Conservation (phyloP, 2,888 invertebrate genomes). For the Byasa hedistus region DNA sequence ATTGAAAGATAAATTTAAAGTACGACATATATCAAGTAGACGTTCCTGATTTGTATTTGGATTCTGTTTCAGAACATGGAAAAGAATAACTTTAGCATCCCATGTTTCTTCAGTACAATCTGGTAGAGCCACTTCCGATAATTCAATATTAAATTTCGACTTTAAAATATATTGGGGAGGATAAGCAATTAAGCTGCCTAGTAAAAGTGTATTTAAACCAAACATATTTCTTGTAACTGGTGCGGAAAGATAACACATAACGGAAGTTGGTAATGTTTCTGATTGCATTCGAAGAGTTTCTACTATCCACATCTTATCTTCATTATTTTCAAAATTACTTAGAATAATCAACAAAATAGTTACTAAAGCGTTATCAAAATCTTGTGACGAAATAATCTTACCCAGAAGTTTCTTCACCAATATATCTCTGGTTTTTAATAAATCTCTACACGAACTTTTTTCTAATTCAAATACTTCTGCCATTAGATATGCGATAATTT, state of each 20-base stretch:
- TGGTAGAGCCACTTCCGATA: conserved; percentile 65
- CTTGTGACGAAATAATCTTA: conserved; percentile 58
- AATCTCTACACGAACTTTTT: conserved; percentile 34
- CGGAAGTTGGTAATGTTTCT: conserved; percentile 53
- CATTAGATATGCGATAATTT: conserved; percentile 47
- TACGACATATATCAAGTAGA: conserved; percentile 59
- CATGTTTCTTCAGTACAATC: conserved; percentile 71
- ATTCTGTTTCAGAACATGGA: conserved; percentile 63
- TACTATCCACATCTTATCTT: conserved; percentile 51
- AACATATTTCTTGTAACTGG: conserved; percentile 56
- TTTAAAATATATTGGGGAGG: conserved; percentile 67
- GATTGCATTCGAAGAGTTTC: conserved; percentile 60
- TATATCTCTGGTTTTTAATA: conserved; percentile 43
- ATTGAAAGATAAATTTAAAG: conserved; percentile 60
- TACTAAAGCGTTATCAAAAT: conserved; percentile 62
- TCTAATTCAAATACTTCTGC: conserved; percentile 41
- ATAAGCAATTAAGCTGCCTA: conserved; percentile 52
- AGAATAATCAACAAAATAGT: conserved; percentile 57
- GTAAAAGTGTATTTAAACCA: conserved; percentile 49
- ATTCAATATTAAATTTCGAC: conserved; percentile 67
- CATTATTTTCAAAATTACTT: conserved; percentile 44
- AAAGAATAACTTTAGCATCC: conserved; percentile 71
- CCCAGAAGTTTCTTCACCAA: conserved; percentile 51
- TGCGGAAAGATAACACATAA: conserved; percentile 54
- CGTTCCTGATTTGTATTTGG: conserved; percentile 57